Evolutionary conservation across 1,140 invertebrate species (phyloP).

Genomic region (Pentalonia nigronervosa): DNA sequence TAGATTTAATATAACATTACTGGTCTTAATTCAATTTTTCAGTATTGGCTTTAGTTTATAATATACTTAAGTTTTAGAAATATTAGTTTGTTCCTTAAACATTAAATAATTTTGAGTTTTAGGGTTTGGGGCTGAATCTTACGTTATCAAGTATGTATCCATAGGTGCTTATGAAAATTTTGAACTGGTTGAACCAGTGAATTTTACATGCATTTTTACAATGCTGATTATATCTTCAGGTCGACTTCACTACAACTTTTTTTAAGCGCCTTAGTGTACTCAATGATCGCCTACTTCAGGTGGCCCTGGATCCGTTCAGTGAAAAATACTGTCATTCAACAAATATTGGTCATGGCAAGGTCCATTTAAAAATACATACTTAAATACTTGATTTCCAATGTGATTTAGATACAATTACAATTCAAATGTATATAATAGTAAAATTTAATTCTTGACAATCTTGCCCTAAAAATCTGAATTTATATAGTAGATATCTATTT

Average conservation of each 20-base stretch:
- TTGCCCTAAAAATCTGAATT: not conserved
- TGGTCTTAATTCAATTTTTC: not conserved
- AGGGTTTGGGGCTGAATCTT: slow-evolving; percentile 31
- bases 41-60: not conserved
- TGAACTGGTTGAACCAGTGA: not conserved
- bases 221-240: slow-evolving; percentile 25
- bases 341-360: not conserved
- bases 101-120: slow-evolving; percentile 19
- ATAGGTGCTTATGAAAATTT: not conserved
- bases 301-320: not conserved
- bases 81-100: not conserved
- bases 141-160: slow-evolving; percentile 38
- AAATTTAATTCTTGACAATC: not conserved
- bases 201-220: not conserved
- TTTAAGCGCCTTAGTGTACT: slow-evolving; percentile 25
- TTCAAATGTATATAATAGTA: too few relatives aligned
- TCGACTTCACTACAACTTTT: not conserved
- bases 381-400: not conserved
- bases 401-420: not conserved
- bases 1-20: not conserved
- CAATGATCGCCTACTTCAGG: not conserved
- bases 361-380: not conserved
- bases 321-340: not conserved
- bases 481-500: not conserved
- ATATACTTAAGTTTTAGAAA: not conserved